Percentiles rank a stretch among this genome's conserved stretches.
Evolutionary conservation across 2,113 vertebrate genomes (phyloP).

Genomic region (Sapajus apella): DNA sequence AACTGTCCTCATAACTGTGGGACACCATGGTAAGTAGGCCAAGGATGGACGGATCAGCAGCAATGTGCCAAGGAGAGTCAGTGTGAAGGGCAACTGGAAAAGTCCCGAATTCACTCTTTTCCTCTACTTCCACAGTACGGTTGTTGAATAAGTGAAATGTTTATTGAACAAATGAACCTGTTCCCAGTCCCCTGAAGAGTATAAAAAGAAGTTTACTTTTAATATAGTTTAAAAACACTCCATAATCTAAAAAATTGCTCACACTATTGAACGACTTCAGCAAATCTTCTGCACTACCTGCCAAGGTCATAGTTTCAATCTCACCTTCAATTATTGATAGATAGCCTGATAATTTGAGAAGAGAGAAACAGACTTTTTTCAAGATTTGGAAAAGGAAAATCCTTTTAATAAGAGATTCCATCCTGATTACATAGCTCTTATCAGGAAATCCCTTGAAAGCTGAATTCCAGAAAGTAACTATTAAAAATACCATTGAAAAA

Average conservation of each 20-base stretch:
- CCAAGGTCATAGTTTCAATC: constrained; percentile 72
- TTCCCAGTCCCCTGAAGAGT: constrained; percentile 24
- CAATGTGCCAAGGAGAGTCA: neutral
- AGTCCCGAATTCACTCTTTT: neutral
- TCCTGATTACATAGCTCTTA: constrained; percentile 76
- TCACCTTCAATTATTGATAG: constrained; percentile 78
- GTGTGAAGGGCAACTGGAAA: neutral
- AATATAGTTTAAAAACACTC: constrained; percentile 62
- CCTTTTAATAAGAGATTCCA: constrained; percentile 76
- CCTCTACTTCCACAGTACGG: neutral
- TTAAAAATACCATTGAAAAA: constrained; percentile 76
- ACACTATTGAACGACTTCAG: constrained; percentile 60
- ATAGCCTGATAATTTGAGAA: constrained; percentile 75
- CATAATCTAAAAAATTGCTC: constrained; percentile 62
- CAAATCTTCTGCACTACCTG: constrained; percentile 66
- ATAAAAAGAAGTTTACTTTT: constrained; percentile 65
- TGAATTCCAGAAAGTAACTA: constrained; percentile 75
- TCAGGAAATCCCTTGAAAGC: constrained; percentile 76
- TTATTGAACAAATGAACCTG: constrained; percentile 63
- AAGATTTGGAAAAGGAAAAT: constrained; percentile 73
- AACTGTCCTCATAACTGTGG: neutral
- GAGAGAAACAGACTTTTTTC: constrained; percentile 67
- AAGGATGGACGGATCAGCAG: neutral
- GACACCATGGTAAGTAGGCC: neutral
- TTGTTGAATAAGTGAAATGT: constrained; percentile 54